phyloP scores from a whole-genome alignment of 92 coral and sea anemone genomes.

The Anthopleura xanthogrammica region DNA sequence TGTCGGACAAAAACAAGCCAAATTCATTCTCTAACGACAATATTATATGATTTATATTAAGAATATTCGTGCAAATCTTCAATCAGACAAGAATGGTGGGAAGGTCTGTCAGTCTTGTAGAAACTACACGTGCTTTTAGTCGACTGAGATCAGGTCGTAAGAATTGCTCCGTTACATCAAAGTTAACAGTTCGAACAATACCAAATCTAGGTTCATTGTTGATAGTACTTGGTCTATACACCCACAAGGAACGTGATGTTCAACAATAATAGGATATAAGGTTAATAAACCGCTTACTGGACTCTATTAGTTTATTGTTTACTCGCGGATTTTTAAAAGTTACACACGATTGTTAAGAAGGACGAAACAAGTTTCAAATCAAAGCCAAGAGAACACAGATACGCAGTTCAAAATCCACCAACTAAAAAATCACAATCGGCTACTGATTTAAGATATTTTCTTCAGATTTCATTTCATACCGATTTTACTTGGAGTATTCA shows the following conservation, averaged over 20 bases:
- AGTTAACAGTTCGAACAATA: conserved; percentile 9
- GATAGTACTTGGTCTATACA: conserved; percentile 7
- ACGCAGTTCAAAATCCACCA: not conserved
- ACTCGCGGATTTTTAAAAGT: conserved; percentile 11
- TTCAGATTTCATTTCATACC: not conserved
- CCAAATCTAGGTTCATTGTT: not conserved
- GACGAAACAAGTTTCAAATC: not conserved
- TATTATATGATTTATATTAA: not conserved
- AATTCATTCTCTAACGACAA: not conserved
- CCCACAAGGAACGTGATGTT: conserved; percentile 2
- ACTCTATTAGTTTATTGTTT: conserved; percentile 14
- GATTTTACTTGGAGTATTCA: not conserved
- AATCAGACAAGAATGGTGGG: not conserved
- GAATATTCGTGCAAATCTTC: not conserved
- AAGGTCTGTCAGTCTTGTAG: no score
- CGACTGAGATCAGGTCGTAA: not conserved
- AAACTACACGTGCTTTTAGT: not conserved
- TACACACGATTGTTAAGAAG: not conserved
- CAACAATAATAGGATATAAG: not conserved
- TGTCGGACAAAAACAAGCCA: not conserved
- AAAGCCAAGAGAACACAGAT: not conserved
- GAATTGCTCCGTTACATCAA: conserved; percentile 8
- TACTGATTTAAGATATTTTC: no score
- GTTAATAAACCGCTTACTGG: conserved; percentile 2
- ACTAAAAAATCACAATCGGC: no score